These are phyloP conservation scores for Coranthus polyacanthus DNA, from an alignment of 2,797 vertebrate genomes.

Conservation along the genomic window DNA sequence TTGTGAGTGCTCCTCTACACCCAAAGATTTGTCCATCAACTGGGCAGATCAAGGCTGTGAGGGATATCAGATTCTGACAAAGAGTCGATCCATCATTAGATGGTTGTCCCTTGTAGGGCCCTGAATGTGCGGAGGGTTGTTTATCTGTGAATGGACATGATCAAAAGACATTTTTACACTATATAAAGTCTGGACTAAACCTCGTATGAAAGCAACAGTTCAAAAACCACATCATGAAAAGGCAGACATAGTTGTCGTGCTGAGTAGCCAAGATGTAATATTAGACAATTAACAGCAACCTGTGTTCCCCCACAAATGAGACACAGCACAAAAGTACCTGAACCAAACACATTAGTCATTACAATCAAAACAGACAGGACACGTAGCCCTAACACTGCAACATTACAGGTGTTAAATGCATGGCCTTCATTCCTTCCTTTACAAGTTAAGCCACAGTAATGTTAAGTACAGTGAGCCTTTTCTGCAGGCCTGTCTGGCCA, in stretches of 20 bases:
- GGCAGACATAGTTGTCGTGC: conserved; percentile 14
- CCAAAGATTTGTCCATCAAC: conserved; percentile 40
- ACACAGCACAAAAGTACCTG: conserved; percentile 34
- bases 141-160: conserved; percentile 18
- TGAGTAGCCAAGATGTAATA: conserved; percentile 43
- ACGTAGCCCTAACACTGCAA: conserved; percentile 6
- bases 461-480: conserved; percentile 1
- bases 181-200: conserved; percentile 19
- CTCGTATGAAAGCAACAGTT: conserved; percentile 28
- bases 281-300: conserved; percentile 63
- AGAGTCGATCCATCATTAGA: conserved; percentile 30
- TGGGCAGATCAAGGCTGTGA: conserved; percentile 26
- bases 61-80: conserved; percentile 34
- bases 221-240: conserved; percentile 20
- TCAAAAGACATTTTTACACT: conserved; percentile 1
- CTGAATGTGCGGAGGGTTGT: conserved; percentile 14
- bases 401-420: conserved; percentile 36
- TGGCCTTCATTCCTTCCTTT: conserved; percentile 32
- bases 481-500: conserved; percentile 25
- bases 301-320: conserved; percentile 36
- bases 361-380: conserved; percentile 16
- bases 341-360: conserved; percentile 20
- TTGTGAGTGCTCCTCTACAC: conserved; percentile 17
- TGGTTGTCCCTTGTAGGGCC: conserved; percentile 5
- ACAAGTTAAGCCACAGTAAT: conserved; percentile 37